Percentiles rank a stretch among this genome's conserved stretches.
Evolutionary conservation across 2,888 invertebrate species (phyloP).

Genomic region (Parnassius apollo): DNA sequence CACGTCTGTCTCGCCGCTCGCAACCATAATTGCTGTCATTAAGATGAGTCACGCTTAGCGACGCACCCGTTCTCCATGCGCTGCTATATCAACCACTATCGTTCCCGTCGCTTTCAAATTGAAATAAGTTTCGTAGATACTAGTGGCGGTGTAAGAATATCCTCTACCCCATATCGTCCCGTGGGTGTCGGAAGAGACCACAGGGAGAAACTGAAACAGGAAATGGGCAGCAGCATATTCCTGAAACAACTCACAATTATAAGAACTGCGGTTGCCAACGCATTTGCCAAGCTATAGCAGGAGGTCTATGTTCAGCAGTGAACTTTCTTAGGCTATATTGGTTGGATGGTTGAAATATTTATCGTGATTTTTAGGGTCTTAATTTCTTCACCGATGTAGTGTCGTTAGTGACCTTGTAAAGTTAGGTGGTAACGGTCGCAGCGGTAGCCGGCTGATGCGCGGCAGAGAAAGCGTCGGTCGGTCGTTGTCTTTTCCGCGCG

Average conservation of each 20-base stretch:
- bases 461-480: conserved; percentile 73
- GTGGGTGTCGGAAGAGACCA: too few species aligned
- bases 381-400: conserved; percentile 1
- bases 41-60: conserved; percentile 79
- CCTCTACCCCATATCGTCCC: too few species aligned
- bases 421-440: conserved; percentile 38
- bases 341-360: too few species aligned
- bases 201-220: too few species aligned
- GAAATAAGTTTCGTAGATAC: conserved; percentile 26
- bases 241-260: conserved; percentile 1
- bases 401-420: conserved; percentile 19
- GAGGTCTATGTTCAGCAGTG: too few species aligned
- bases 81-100: conserved; percentile 66
- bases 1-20: conserved; percentile 45
- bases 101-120: conserved; percentile 33
- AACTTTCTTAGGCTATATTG: too few species aligned
- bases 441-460: conserved; percentile 46
- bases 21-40: conserved; percentile 72
- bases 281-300: too few species aligned
- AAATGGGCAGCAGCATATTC: too few species aligned
- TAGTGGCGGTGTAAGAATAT: too few species aligned
- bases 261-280: background rate
- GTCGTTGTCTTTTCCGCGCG: conserved; percentile 79
- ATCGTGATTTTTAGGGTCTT: too few species aligned
- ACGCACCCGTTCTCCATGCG: conserved; percentile 57